Conservation (phyloP, 2,113 vertebrate genomes). For the Globicephala melas region DNA sequence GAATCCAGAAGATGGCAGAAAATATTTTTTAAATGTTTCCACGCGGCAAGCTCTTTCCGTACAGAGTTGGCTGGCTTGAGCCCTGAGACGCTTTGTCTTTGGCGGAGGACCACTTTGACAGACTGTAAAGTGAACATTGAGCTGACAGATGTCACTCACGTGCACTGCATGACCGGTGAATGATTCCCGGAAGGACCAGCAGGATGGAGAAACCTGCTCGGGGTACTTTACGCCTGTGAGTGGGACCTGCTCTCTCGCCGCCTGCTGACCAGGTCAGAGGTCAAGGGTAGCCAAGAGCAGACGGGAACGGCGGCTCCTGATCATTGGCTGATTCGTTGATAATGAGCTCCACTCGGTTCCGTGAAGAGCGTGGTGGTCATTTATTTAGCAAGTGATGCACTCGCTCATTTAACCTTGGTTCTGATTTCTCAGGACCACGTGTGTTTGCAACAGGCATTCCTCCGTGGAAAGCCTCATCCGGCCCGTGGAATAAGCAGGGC, state of each 20-base stretch:
- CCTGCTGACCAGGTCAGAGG: not conserved
- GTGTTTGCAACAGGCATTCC: not conserved
- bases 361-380: accelerated
- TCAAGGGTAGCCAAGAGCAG: not conserved
- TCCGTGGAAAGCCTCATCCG: accelerated
- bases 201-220: accelerated
- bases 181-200: not conserved
- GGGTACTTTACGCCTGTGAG: not conserved
- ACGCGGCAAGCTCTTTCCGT: not conserved
- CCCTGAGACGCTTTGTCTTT: not conserved
- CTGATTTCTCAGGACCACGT: not conserved
- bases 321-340: accelerated
- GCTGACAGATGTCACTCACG: not conserved
- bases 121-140: not conserved
- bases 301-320: accelerated
- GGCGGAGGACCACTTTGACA: no score
- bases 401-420: not conserved
- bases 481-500: not conserved
- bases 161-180: no score
- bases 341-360: not conserved
- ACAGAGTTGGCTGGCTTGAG: not conserved
- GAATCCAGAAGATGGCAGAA: not conserved
- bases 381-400: accelerated
- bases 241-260: accelerated
- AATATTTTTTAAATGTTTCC: not conserved